Percentiles rank a stretch among this genome's conserved stretches.
Evolutionary conservation across 2,113 vertebrate genomes (phyloP).

Genomic region (Calyptomena viridis): DNA sequence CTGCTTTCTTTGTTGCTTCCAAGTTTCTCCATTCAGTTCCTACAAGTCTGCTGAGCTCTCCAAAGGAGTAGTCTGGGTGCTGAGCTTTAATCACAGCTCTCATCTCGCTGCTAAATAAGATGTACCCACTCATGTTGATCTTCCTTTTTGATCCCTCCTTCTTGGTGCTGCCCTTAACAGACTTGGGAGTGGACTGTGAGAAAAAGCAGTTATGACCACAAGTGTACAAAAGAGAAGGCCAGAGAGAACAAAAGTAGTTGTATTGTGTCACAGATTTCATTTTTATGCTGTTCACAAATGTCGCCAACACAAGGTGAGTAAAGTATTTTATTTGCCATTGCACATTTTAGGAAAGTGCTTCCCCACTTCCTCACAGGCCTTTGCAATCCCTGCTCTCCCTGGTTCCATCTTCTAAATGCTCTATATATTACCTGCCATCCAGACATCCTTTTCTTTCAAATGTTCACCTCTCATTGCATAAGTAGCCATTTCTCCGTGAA

Average conservation of each 20-base stretch:
- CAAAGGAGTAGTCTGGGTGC: constrained; percentile 98
- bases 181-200: constrained; percentile 91
- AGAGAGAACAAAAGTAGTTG: neutral
- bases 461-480: neutral
- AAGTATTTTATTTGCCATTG: neutral
- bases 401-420: neutral
- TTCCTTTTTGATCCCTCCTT: constrained; percentile 97
- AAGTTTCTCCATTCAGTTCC: constrained; percentile 99
- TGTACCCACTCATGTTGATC: constrained; percentile 99
- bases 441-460: neutral
- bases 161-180: constrained; percentile 91
- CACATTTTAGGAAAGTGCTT: neutral
- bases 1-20: constrained; percentile 93
- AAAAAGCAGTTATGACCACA: constrained; percentile 51
- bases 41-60: constrained; percentile 96
- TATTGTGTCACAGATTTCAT: neutral
- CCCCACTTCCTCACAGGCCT: neutral
- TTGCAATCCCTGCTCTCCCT: neutral
- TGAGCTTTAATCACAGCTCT: constrained; percentile 97
- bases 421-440: neutral
- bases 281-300: neutral
- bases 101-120: constrained; percentile 99
- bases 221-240: neutral
- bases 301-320: neutral
- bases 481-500: neutral